These are phyloP conservation scores for Halcyon senegalensis DNA, from an alignment of 2,113 vertebrate species.

Conservation along the genomic window DNA sequence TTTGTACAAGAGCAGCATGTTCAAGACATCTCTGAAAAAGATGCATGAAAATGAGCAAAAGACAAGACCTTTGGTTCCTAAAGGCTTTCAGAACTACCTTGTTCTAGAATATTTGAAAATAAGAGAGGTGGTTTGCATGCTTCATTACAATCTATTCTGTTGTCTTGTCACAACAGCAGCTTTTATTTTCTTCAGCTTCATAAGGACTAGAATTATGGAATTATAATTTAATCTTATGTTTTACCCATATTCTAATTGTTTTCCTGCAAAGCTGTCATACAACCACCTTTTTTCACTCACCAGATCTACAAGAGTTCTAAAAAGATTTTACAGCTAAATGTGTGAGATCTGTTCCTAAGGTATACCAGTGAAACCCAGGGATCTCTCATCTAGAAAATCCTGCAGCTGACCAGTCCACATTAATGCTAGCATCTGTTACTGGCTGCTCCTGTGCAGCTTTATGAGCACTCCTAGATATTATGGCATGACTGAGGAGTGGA, in stretches of 20 bases:
- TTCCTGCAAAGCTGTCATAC: background rate
- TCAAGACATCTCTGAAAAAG: background rate
- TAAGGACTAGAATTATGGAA: background rate
- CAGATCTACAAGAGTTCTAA: background rate
- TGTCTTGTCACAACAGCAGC: background rate
- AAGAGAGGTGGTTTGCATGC: background rate
- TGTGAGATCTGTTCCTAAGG: background rate
- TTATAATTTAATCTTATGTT: background rate
- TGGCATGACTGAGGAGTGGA: background rate
- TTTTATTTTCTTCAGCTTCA: background rate
- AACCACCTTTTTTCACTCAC: background rate
- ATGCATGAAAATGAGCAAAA: background rate
- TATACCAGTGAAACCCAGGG: fast-evolving
- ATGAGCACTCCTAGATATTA: background rate
- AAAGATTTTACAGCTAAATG: background rate
- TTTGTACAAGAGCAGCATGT: background rate
- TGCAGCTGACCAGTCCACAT: background rate
- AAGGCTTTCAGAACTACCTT: background rate
- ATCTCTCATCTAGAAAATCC: background rate
- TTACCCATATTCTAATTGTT: background rate
- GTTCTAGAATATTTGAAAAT: background rate
- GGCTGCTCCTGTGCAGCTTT: background rate
- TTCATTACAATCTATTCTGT: background rate
- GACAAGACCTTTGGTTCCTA: background rate
- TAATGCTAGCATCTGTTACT: background rate